A percentile compares a stretch with the other conserved stretches of the same genome.
These are phyloP conservation scores for Andrena bicolor DNA, from an alignment of 2,888 invertebrate species.

Conservation along the genomic window DNA sequence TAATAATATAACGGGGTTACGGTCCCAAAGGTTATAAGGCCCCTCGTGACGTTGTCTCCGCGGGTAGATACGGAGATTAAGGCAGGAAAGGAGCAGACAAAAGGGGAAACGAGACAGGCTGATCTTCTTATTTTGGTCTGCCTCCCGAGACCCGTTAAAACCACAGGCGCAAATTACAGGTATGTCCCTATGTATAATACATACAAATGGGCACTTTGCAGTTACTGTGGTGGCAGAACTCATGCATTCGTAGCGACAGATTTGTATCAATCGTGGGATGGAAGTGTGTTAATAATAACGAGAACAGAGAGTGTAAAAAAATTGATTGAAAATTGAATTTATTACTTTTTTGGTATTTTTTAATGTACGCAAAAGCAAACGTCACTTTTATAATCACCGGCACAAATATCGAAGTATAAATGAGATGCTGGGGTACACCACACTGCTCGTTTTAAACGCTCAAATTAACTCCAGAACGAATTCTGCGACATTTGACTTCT, in stretches of 20 bases:
- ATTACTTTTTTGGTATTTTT: background rate
- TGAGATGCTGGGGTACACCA: too few species aligned
- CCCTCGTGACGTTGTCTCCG: slow-evolving; percentile 53
- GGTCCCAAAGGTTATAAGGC: slow-evolving; percentile 70
- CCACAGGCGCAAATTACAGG: slow-evolving; percentile 30
- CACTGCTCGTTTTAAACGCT: too few species aligned
- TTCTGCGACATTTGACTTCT: too few species aligned
- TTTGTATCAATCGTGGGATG: background rate
- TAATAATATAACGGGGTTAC: slow-evolving; percentile 79
- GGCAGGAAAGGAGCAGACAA: slow-evolving; percentile 5
- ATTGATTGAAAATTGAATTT: background rate
- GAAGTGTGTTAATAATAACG: background rate
- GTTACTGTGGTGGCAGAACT: background rate
- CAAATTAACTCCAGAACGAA: too few species aligned
- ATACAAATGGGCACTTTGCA: slow-evolving; percentile 6
- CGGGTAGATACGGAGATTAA: slow-evolving; percentile 29
- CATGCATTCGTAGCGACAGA: background rate
- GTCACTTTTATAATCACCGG: too few species aligned
- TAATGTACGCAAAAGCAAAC: too few species aligned
- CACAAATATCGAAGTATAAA: too few species aligned
- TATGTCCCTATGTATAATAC: background rate
- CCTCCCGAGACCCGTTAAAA: slow-evolving; percentile 51
- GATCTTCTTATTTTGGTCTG: slow-evolving; percentile 54
- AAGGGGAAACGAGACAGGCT: slow-evolving; percentile 35
- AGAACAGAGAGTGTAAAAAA: background rate